Percentiles rank a stretch among this genome's conserved stretches.
Evolutionary conservation across 2,113 vertebrate species (phyloP).

Genomic region (Calcarius ornatus): DNA sequence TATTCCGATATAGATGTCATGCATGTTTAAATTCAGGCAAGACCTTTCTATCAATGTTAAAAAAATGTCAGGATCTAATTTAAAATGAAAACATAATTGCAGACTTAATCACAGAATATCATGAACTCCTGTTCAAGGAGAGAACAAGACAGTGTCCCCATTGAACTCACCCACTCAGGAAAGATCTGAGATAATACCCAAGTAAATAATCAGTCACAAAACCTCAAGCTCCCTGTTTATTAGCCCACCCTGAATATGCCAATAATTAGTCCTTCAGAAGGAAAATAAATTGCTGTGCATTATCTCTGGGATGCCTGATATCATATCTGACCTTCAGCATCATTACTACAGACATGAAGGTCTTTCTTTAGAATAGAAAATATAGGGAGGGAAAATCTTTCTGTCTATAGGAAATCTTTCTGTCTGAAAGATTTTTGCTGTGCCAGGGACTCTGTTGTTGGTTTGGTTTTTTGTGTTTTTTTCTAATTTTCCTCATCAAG

Average conservation of each 20-base stretch:
- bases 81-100: constrained; percentile 23
- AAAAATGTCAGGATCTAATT: constrained; percentile 38
- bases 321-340: constrained; percentile 68
- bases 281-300: constrained; percentile 61
- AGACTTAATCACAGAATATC: constrained; percentile 13
- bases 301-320: constrained; percentile 56
- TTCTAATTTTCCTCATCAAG: background rate
- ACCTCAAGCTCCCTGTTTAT: constrained; percentile 20
- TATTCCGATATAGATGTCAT: background rate
- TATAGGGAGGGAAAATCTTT: background rate
- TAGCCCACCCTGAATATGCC: constrained; percentile 31
- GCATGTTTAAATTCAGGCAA: constrained; percentile 4
- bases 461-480: background rate
- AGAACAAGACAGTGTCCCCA: background rate
- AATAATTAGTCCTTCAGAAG: constrained; percentile 68
- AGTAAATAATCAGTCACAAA: constrained; percentile 43
- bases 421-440: background rate
- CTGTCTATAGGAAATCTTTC: background rate
- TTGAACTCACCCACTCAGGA: constrained; percentile 12
- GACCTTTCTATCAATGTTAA: constrained; percentile 27
- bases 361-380: constrained; percentile 18
- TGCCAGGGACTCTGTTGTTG: background rate
- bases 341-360: constrained; percentile 50
- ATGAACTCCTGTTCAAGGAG: background rate
- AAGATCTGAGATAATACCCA: constrained; percentile 15